phyloP scores from a whole-genome alignment of 2,888 invertebrate genomes.

The Lasioglossum leucozonium region DNA sequence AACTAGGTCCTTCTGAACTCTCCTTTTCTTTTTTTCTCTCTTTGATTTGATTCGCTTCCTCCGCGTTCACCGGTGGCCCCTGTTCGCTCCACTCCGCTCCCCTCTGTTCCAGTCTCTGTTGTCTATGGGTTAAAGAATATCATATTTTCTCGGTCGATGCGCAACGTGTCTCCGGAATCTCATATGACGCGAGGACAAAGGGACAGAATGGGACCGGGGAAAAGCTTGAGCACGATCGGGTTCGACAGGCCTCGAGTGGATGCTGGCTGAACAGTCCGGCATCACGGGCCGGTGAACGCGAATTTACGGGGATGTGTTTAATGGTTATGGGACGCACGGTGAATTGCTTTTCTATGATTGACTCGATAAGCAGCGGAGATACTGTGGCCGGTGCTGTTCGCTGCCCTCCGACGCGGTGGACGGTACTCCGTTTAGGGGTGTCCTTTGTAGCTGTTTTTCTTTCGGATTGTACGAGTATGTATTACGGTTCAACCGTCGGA shows the following conservation, averaged over 20 bases:
- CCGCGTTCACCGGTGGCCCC: not conserved
- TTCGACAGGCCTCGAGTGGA: constrained; percentile 55
- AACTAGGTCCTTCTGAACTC: constrained; percentile 30
- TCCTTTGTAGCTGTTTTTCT: not conserved
- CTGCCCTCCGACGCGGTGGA: not conserved
- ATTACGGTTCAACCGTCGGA: not conserved
- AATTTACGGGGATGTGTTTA: not conserved
- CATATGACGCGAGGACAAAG: constrained; percentile 64
- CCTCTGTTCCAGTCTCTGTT: not conserved
- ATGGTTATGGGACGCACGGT: not conserved
- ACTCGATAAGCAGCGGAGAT: not conserved
- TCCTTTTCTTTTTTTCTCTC: not conserved
- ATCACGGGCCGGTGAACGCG: constrained; percentile 32
- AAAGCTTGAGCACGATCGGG: constrained; percentile 60
- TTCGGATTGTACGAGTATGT: not conserved
- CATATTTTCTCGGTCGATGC: constrained; percentile 72
- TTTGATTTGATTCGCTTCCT: not conserved
- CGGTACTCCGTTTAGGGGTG: not conserved
- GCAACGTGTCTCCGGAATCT: constrained; percentile 71
- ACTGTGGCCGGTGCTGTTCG: not conserved
- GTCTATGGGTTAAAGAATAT: constrained; percentile 65
- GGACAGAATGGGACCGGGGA: constrained; percentile 26
- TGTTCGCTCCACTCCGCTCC: not conserved
- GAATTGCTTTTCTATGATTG: constrained; percentile 12
- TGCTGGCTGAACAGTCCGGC: constrained; percentile 15